Base-by-base conservation (phyloP, 2,797 vertebrate genomes). In the Neomorphus geoffroyi region DNA sequence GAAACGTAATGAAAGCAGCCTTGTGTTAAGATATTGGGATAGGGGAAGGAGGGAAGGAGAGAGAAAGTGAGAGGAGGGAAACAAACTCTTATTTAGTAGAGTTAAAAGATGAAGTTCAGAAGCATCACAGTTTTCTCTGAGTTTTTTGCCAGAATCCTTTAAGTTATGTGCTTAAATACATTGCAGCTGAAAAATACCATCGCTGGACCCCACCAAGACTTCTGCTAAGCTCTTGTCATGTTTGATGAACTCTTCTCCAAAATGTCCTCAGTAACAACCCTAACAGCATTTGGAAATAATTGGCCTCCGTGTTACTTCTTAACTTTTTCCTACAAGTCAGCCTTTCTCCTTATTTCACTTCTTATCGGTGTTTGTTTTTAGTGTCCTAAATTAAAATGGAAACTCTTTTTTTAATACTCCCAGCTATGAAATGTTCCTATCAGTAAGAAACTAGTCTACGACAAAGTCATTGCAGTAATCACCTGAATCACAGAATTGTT, bases 251-350 rank as follows among this genome's bases (percentile, higher is more conserved):
- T 60, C 30, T 71, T 39, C 53, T 78, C 80, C 0, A 0, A 69
- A 90, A 74, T n/a, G 16, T 19, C 35, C 56, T 85, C 62, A 56
- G 12, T 75, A 81, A 86, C 18, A 82, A 80, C 28, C 9, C 28
- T 57, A 67, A 62, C 2, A 78, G 26, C 37, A 13, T 83, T 83
- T 74, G 65, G 61, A 93, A 91, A 91, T 90, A 91, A 94, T 83
- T 90, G 69, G 80, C 12, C 26, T 61, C 48, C 33, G 19, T 41
- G 50, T 28, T n/a, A 17, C 24, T 28, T 91, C 60, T 80, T 70
- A 8, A 46, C 21, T 60, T 86, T 78, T 71, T 41, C 43, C 64
- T 80, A 61, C 37, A 89, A 88, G 23, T 39, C 37, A 2, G 0
- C 32, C 23, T 91, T 85, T 70, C 23, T 69, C 14, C 41, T 88